phyloP scores from a whole-genome alignment of 2,888 invertebrate species.

The Tryphoninae sp. region DNA sequence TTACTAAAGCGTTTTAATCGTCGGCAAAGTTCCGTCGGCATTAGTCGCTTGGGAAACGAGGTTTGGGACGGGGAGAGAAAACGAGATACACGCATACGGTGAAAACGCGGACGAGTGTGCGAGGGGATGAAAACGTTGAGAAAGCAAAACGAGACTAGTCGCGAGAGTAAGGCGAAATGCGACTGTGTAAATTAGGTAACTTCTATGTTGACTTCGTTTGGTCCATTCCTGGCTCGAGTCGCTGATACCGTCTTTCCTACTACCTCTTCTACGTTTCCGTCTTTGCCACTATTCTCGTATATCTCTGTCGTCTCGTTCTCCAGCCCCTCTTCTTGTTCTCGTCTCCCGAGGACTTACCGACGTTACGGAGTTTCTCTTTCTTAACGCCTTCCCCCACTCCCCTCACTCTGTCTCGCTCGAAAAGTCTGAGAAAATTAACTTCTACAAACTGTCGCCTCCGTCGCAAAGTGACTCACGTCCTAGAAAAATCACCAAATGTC shows the following conservation, averaged over 20 bases:
- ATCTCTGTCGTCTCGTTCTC: conserved; percentile 41
- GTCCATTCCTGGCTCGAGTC: conserved; percentile 43
- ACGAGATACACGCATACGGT: neutral
- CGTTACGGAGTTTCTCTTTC: conserved; percentile 1
- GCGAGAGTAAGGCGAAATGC: conserved; percentile 69
- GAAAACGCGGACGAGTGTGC: neutral
- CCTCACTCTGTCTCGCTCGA: neutral
- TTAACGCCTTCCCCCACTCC: too few species aligned
- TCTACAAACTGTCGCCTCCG: neutral
- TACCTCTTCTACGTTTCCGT: conserved; percentile 37
- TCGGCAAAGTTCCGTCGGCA: conserved; percentile 79
- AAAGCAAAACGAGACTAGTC: conserved; percentile 47
- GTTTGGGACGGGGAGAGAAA: conserved; percentile 38
- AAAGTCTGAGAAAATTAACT: conserved; percentile 46
- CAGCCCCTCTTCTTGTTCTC: conserved; percentile 15
- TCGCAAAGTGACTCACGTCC: neutral
- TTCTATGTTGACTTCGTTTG: conserved; percentile 64
- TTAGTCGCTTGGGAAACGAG: conserved; percentile 68
- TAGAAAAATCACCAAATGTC: neutral
- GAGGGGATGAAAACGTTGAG: conserved; percentile 22
- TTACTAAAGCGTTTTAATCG: conserved; percentile 82
- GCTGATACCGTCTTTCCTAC: conserved; percentile 42
- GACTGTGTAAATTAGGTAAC: conserved; percentile 79
- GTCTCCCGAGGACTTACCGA: conserved; percentile 1
- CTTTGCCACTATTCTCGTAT: conserved; percentile 37